Conservation (phyloP, 2,113 vertebrate species). For the Podocnemis expansa region DNA sequence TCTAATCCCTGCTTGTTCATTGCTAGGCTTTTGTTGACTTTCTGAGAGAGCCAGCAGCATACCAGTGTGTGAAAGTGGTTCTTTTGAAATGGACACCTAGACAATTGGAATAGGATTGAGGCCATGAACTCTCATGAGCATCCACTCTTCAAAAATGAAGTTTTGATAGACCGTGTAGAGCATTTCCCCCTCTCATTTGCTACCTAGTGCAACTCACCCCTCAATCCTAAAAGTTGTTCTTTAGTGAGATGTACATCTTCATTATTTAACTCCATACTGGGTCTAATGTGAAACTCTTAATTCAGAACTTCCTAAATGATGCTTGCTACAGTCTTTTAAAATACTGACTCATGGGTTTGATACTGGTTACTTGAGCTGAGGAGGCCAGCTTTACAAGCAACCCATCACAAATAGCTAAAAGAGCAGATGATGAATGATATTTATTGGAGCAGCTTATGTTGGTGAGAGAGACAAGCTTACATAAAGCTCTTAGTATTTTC, state of each 20-base stretch:
- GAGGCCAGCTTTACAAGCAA: background rate
- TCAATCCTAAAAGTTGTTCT: background rate
- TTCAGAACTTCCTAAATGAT: background rate
- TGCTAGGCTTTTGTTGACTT: background rate
- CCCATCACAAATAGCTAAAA: background rate
- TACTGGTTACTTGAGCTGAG: background rate
- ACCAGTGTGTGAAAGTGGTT: background rate
- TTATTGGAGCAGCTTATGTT: background rate
- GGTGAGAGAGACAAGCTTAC: background rate
- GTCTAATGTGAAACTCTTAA: background rate
- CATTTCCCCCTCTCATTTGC: background rate
- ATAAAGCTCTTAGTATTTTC: background rate
- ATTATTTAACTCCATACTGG: background rate
- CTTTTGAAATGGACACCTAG: background rate
- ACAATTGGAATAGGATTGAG: background rate
- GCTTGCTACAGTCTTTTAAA: background rate
- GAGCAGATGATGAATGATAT: accelerated
- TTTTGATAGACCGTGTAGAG: background rate
- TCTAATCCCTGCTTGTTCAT: background rate
- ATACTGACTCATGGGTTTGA: background rate
- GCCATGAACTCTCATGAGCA: background rate
- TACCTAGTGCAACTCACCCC: background rate
- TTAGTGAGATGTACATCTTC: background rate
- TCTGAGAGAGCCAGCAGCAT: background rate
- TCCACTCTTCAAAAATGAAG: background rate